These are phyloP conservation scores for Amazona guildingii DNA, from an alignment of 2,113 vertebrate genomes.

Conservation along the genomic window DNA sequence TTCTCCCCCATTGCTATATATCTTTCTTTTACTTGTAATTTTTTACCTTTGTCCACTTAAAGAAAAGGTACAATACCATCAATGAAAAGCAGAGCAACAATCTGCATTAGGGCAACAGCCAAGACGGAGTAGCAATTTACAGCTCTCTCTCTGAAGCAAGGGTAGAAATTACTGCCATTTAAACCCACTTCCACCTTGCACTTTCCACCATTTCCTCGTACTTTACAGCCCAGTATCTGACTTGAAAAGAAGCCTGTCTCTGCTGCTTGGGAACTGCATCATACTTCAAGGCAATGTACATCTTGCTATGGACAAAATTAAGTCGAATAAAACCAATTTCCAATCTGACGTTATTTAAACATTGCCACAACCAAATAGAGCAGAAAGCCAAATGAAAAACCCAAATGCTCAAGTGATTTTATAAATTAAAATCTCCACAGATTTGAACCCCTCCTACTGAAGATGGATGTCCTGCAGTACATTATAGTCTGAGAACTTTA, in stretches of 20 bases:
- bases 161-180: conserved; percentile 27
- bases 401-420: conserved; percentile 7
- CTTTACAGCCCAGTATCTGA: neutral
- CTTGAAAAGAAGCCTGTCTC: neutral
- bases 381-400: conserved; percentile 38
- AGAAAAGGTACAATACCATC: neutral
- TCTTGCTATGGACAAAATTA: conserved; percentile 46
- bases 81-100: neutral
- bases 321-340: conserved; percentile 41
- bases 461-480: neutral
- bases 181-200: conserved; percentile 3
- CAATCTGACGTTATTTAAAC: conserved; percentile 31
- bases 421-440: neutral
- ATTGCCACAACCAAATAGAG: conserved; percentile 21
- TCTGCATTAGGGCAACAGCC: neutral
- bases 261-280: conserved; percentile 2
- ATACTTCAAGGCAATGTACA: neutral
- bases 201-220: conserved; percentile 27
- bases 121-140: neutral
- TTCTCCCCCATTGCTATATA: neutral
- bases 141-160: neutral
- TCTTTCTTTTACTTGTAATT: neutral
- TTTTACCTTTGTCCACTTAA: neutral
- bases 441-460: neutral
- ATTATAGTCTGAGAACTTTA: neutral